Percentiles rank a stretch among this genome's conserved stretches.
Conservation (phyloP, 2,113 vertebrate species). For the Eurypyga helias region DNA sequence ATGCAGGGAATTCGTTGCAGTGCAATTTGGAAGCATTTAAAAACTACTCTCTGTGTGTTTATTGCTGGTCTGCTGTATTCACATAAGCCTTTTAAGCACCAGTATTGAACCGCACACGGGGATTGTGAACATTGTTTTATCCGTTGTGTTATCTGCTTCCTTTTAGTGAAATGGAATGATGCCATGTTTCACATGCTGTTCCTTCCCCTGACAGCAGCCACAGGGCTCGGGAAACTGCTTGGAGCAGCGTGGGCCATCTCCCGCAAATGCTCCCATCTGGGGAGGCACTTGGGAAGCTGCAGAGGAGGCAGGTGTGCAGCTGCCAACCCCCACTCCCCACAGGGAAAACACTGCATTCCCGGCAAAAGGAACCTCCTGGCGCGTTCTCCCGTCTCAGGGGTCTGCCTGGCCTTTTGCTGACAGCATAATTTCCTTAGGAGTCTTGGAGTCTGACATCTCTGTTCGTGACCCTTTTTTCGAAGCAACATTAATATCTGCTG, state of each 20-base stretch:
- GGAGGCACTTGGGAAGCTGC: constrained; percentile 38
- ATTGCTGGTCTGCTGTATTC: background rate
- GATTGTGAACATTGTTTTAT: background rate
- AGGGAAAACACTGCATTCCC: constrained; percentile 38
- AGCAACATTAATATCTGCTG: background rate
- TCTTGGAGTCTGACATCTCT: constrained; percentile 47
- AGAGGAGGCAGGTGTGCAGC: constrained; percentile 55
- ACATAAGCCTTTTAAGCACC: background rate
- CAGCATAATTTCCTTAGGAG: constrained; percentile 18
- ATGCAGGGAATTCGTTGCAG: background rate
- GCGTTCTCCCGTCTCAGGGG: background rate
- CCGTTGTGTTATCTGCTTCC: background rate
- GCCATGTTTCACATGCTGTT: background rate
- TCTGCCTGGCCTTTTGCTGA: constrained; percentile 64
- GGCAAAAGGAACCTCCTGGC: constrained; percentile 47
- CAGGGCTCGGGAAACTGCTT: background rate
- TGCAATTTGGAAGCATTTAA: background rate
- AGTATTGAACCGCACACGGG: background rate
- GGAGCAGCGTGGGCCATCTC: constrained; percentile 4
- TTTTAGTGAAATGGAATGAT: background rate
- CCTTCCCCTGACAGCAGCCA: constrained; percentile 54
- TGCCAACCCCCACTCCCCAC: constrained; percentile 32
- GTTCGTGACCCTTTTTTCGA: background rate
- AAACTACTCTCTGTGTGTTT: background rate
- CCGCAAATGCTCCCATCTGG: constrained; percentile 30